phyloP scores from a whole-genome alignment of 2,113 vertebrate species.

The Sander lucioperca region DNA sequence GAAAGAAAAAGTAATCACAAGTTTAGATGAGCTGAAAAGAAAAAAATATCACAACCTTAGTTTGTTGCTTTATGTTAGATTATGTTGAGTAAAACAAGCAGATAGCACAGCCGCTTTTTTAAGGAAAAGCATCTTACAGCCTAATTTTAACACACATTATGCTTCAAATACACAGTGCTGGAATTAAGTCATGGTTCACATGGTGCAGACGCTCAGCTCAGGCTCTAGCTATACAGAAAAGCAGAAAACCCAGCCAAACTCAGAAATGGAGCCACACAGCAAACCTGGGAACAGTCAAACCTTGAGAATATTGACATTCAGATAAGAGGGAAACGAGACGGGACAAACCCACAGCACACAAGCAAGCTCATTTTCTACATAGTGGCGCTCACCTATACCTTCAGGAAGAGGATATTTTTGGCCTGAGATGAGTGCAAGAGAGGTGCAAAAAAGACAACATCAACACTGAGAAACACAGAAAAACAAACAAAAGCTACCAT shows the following conservation, averaged over 20 bases:
- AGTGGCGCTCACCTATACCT: conserved; percentile 86
- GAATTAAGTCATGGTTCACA: conserved; percentile 30
- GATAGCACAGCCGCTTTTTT: conserved; percentile 43
- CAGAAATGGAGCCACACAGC: conserved; percentile 41
- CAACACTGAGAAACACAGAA: conserved; percentile 58
- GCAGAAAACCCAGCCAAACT: conserved; percentile 47
- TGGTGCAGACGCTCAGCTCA: conserved; percentile 35
- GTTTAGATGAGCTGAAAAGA: background rate
- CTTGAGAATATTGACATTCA: conserved; percentile 66
- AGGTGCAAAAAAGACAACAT: conserved; percentile 72
- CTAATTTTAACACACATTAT: conserved; percentile 1
- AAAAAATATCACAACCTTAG: background rate
- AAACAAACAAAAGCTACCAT: conserved; percentile 31
- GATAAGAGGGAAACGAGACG: conserved; percentile 55
- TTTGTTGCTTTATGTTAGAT: conserved; percentile 33
- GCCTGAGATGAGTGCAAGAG: conserved; percentile 82
- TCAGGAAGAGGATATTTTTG: conserved; percentile 88
- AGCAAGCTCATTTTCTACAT: conserved; percentile 58
- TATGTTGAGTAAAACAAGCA: conserved; percentile 50
- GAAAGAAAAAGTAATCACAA: conserved; percentile 34
- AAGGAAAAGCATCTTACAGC: conserved; percentile 47
- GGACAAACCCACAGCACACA: conserved; percentile 70
- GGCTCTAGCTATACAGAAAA: conserved; percentile 15
- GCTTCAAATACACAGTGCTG: conserved; percentile 12
- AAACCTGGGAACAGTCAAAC: conserved; percentile 39